phyloP scores from a whole-genome alignment of 1,140 invertebrate species.

The Anastatus disparis region DNA sequence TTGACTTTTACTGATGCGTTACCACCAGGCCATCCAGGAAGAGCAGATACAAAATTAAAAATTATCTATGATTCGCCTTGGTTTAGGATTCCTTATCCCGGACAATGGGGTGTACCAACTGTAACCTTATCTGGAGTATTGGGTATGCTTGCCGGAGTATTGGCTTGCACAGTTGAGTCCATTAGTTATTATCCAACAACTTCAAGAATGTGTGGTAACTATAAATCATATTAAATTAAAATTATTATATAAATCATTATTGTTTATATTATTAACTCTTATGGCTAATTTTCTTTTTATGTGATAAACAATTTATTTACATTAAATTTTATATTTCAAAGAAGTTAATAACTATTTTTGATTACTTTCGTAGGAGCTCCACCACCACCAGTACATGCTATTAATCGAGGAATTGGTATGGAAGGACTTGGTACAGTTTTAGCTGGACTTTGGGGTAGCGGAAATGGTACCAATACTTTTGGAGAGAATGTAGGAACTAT shows the following conservation, averaged over 20 bases:
- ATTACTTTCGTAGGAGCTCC: slow-evolving; percentile 72
- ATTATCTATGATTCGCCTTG: slow-evolving; percentile 81
- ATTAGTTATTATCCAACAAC: slow-evolving; percentile 91
- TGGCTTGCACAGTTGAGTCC: slow-evolving; percentile 87
- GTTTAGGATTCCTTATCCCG: slow-evolving; percentile 88
- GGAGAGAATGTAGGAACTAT: slow-evolving; percentile 92
- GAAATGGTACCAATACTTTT: slow-evolving; percentile 89
- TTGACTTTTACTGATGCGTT: slow-evolving; percentile 77
- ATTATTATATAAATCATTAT: neutral
- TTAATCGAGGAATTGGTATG: slow-evolving; percentile 86
- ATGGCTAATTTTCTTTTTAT: neutral
- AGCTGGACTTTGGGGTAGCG: slow-evolving; percentile 84
- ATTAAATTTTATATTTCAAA: no score
- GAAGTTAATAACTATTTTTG: no score
- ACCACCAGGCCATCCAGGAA: slow-evolving; percentile 75
- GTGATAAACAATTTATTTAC: no score
- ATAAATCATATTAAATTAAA: slow-evolving; percentile 34
- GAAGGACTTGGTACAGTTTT: slow-evolving; percentile 86
- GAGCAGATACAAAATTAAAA: slow-evolving; percentile 81
- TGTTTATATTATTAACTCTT: neutral
- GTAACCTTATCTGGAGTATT: slow-evolving; percentile 79
- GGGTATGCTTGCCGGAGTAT: slow-evolving; percentile 85
- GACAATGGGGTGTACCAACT: slow-evolving; percentile 88
- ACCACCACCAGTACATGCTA: slow-evolving; percentile 84
- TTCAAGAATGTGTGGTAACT: slow-evolving; percentile 79